Evolutionary conservation across 2,797 vertebrate genomes (phyloP), one percentile per base, ranked within the genome.

Genomic region (Lutjanus argentimaculatus): DNA sequence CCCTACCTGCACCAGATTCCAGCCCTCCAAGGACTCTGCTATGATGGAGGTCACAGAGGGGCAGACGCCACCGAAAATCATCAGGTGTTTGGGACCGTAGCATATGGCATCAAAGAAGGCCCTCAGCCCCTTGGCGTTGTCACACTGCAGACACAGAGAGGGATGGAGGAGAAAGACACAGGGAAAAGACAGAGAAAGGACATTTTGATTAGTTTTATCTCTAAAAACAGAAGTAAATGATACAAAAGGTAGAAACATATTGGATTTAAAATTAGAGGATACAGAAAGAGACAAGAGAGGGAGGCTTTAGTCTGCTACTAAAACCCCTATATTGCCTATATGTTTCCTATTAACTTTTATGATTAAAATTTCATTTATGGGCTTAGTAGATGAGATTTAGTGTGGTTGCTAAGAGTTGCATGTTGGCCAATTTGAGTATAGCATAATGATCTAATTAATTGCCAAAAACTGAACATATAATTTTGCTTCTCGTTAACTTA

Each of bases 21-120:
- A 99, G 80, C 98, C 99, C 92, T 98, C 97, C 79, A 99, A 95
- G 76, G 99, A 99, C 91, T 99, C 99, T 0, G 99, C 99, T 36
- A 99, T 99, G 93, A 99, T 99, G 77, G 99, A 99, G 1, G 99
- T 99, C 85, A 99, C 98, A 0, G 99, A 98, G 0, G 99, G 98
- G 91, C 99, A 99, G 79, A 99, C 98, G 0, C 99, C 99, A 53
- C 99, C 99, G 75, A 99, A 99, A 94, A 99, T 99, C 99, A 99
- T 99, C 91, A 99, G 94, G 92, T 99, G 98, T 93, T 98, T 99
- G 75, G 99, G 99, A 78, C 98, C 98, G 0, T 98, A 99, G 95
- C 99, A 99, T 94, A 99, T 99, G 93, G 98, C 99, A 80, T 99
- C 98, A 8, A 99, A 99, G 95, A 99, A 99, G 93, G 98, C 98